Evolutionary conservation across 1,140 invertebrate species (phyloP).

Genomic region (Choristoneura fumiferana): DNA sequence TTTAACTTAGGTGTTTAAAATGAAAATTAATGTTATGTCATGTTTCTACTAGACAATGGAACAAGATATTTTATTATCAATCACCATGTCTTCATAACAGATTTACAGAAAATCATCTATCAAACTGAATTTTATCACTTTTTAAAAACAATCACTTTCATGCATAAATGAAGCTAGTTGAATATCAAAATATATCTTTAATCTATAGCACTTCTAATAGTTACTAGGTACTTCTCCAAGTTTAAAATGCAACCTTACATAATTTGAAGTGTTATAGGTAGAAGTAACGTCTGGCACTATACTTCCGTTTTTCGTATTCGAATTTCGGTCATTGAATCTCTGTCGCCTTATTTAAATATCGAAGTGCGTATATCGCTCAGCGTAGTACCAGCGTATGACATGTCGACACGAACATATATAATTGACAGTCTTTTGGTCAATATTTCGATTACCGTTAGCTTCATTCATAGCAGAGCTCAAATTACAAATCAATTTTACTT

Average conservation of each 20-base stretch:
- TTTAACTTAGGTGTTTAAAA: background rate
- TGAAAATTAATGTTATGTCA: too few species aligned
- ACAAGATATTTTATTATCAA: background rate
- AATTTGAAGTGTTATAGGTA: background rate
- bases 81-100: background rate
- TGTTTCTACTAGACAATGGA: background rate
- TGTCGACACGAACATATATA: too few species aligned
- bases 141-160: slow-evolving; percentile 13
- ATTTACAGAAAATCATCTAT: background rate
- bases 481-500: slow-evolving; percentile 25
- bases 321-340: too few species aligned
- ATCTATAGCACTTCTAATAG: background rate
- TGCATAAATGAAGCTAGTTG: slow-evolving; percentile 14
- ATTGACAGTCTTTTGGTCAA: too few species aligned
- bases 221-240: background rate
- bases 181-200: background rate
- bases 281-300: background rate
- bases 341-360: too few species aligned
- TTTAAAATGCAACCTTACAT: background rate
- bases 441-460: background rate
- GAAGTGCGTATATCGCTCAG: too few species aligned
- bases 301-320: background rate
- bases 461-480: slow-evolving; percentile 1
- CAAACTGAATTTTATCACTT: slow-evolving; percentile 4
- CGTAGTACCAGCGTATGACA: too few species aligned